These are phyloP conservation scores for Axea sp. DNA, from an alignment of 2,888 invertebrate species.

Conservation along the genomic window DNA sequence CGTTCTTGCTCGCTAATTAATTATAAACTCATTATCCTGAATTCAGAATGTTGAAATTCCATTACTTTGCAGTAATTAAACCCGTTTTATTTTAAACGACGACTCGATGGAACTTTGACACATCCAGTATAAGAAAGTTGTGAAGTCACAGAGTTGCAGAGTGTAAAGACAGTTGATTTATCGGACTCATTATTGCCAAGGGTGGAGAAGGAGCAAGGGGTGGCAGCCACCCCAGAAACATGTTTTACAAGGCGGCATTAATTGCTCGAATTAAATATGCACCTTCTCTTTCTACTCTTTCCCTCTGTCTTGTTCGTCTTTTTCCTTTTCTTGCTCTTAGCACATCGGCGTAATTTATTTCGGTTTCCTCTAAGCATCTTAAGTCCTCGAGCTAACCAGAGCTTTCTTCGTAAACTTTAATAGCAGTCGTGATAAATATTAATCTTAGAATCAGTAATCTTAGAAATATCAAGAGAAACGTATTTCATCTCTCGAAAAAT, in stretches of 20 bases:
- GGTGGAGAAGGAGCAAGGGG: slow-evolving; percentile 69
- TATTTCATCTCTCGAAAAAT: slow-evolving; percentile 14
- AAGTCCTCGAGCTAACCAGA: slow-evolving; percentile 70
- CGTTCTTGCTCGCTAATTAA: no score
- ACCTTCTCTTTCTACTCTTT: slow-evolving; percentile 70
- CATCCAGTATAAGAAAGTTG: slow-evolving; percentile 30
- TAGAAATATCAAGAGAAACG: slow-evolving; percentile 39
- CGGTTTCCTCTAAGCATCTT: slow-evolving; percentile 76
- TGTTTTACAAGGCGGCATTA: slow-evolving; percentile 80
- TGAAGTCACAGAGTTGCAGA: slow-evolving; percentile 77
- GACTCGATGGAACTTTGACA: slow-evolving; percentile 45
- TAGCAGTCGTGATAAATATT: slow-evolving; percentile 62
- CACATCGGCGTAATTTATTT: slow-evolving; percentile 77
- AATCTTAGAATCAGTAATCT: slow-evolving; percentile 50
- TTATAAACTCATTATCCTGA: no score
- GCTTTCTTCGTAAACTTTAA: slow-evolving; percentile 63
- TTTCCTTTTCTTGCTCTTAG: slow-evolving; percentile 63
- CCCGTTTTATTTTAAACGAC: neutral
- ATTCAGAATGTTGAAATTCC: no score
- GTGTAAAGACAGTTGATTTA: slow-evolving; percentile 79
- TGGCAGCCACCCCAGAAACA: slow-evolving; percentile 76
- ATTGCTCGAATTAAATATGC: slow-evolving; percentile 80
- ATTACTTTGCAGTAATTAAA: neutral
- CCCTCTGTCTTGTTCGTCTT: slow-evolving; percentile 49
- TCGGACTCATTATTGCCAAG: slow-evolving; percentile 79